phyloP scores from a whole-genome alignment of 2,797 vertebrate genomes.

The Pagetopsis macropterus region DNA sequence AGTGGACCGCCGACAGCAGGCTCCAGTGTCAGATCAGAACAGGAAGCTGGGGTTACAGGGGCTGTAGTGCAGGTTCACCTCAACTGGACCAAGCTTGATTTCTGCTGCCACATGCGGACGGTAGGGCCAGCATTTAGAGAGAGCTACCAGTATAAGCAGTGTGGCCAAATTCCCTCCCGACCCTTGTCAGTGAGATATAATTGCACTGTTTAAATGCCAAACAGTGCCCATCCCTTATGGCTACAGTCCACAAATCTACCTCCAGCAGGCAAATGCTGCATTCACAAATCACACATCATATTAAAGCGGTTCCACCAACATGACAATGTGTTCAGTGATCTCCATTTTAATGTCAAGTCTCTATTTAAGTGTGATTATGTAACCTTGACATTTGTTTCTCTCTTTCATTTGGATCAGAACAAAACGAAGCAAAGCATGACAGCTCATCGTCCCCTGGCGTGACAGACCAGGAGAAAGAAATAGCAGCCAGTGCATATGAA shows the following conservation, averaged over 20 bases:
- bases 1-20: not conserved
- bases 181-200: no score
- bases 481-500: constrained; percentile 88
- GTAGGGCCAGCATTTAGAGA: not conserved
- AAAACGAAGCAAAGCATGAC: constrained; percentile 90
- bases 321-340: no score
- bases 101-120: not conserved
- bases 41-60: not conserved
- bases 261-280: no score
- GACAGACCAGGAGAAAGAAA: constrained; percentile 93
- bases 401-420: constrained; percentile 82
- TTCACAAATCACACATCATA: no score
- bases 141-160: not conserved
- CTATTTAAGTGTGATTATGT: not conserved
- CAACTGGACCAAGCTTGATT: not conserved
- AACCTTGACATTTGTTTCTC: not conserved
- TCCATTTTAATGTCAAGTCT: not conserved
- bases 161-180: no score
- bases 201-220: no score
- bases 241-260: no score
- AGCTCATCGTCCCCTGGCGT: constrained; percentile 85
- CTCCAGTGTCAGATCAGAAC: not conserved
- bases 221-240: no score
- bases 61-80: not conserved
- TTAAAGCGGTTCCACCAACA: no score